These are phyloP conservation scores for Hypomesus transpacificus DNA, from an alignment of 2,113 vertebrate species.

Conservation along the genomic window DNA sequence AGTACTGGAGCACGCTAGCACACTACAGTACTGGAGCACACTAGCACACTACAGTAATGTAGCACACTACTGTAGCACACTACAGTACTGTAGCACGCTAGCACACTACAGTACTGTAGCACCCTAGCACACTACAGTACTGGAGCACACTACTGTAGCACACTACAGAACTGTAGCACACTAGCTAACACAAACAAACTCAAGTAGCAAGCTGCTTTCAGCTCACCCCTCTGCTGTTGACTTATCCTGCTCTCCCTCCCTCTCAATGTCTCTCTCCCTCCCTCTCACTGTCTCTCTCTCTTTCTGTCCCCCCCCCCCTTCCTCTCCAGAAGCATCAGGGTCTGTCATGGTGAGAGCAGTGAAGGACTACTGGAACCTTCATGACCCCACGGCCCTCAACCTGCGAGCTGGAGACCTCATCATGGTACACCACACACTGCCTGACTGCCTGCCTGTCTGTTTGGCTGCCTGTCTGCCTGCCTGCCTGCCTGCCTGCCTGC, in stretches of 20 bases:
- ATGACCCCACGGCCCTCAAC: conserved; percentile 93
- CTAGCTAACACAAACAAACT: too few species aligned
- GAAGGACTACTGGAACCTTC: conserved; percentile 97
- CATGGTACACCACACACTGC: conserved; percentile 70
- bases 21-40: too few species aligned
- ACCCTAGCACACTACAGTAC: not conserved
- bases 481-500: not conserved
- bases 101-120: too few species aligned
- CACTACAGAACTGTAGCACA: not conserved
- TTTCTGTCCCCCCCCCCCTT: not conserved
- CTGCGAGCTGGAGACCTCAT: conserved; percentile 90
- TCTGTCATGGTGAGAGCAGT: conserved; percentile 91
- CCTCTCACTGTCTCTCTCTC: not conserved
- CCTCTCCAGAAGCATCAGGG: conserved; percentile 83
- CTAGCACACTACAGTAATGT: too few species aligned
- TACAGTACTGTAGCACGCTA: not conserved
- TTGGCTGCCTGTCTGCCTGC: not conserved
- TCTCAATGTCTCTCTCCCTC: not conserved
- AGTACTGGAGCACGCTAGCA: not conserved
- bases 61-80: too few species aligned
- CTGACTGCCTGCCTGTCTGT: conserved; percentile 12
- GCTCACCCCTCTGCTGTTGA: too few species aligned
- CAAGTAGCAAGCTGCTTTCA: too few species aligned
- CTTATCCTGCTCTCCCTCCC: not conserved
- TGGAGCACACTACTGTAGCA: too few species aligned